Conservation (phyloP, 2,888 invertebrate species). For the Netelia virgata region DNA sequence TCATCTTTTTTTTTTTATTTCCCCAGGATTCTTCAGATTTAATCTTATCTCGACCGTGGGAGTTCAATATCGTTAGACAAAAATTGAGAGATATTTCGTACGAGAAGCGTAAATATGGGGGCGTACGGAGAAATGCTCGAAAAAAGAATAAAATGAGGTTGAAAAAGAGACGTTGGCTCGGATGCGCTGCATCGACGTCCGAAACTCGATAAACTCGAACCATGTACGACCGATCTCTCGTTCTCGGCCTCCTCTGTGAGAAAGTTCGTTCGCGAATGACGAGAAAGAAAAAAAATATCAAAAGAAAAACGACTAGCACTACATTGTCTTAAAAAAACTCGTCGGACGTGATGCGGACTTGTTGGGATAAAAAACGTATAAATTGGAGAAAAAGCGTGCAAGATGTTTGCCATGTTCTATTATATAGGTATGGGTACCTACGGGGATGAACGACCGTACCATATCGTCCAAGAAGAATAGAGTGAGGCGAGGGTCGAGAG, state of each 20-base stretch:
- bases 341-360: conserved; percentile 34
- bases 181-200: background rate
- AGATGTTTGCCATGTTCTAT: background rate
- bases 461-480: background rate
- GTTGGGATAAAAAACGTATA: background rate
- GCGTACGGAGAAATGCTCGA: background rate
- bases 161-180: background rate
- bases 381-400: conserved; percentile 39
- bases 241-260: background rate
- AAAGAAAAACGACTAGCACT: background rate
- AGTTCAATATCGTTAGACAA: background rate
- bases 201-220: too few relatives aligned
- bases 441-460: too few relatives aligned
- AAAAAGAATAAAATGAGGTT: background rate
- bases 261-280: background rate
- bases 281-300: conserved; percentile 35
- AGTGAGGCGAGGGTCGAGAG: background rate
- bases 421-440: background rate
- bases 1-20: conserved; percentile 14
- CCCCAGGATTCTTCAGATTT: background rate
- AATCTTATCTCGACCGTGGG: conserved; percentile 23
- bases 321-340: conserved; percentile 46
- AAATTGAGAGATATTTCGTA: conserved; percentile 4
- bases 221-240: too few relatives aligned
- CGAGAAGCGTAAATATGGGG: background rate